These are phyloP conservation scores for Anhinga anhinga DNA, from an alignment of 2,113 vertebrate species.

Conservation along the genomic window DNA sequence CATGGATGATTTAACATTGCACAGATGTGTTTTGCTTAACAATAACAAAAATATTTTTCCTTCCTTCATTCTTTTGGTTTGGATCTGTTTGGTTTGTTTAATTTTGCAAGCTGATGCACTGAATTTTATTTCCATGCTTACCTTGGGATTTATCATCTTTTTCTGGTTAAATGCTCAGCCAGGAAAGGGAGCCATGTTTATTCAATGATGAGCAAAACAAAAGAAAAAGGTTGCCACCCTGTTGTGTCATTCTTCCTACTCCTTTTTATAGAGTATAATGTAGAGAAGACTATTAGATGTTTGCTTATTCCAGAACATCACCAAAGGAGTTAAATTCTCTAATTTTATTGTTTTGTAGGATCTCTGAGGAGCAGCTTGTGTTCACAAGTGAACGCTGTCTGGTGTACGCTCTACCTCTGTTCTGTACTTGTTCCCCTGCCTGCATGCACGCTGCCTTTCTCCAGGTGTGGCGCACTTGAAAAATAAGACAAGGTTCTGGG, in stretches of 20 bases:
- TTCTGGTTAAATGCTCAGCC: background rate
- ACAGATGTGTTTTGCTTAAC: constrained; percentile 43
- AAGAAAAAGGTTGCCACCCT: background rate
- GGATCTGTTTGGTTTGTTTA: background rate
- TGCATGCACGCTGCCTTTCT: background rate
- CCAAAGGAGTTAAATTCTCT: background rate
- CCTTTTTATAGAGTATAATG: background rate
- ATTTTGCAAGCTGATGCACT: background rate
- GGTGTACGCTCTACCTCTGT: background rate
- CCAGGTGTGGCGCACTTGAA: rapidly evolving
- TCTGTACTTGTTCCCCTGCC: background rate
- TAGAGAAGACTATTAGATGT: background rate
- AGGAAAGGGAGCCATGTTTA: background rate
- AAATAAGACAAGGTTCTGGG: background rate
- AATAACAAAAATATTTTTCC: constrained; percentile 1
- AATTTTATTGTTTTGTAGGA: background rate
- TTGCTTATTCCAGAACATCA: background rate
- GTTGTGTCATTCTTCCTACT: background rate
- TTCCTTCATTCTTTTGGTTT: background rate
- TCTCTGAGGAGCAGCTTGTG: background rate
- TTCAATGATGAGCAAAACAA: background rate
- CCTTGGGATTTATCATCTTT: background rate
- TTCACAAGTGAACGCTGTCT: background rate
- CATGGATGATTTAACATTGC: constrained; percentile 27
- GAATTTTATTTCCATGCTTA: background rate